Percentiles rank a stretch among this genome's conserved stretches.
Conservation (phyloP, 2,113 vertebrate genomes). For the Vicugna pacos region DNA sequence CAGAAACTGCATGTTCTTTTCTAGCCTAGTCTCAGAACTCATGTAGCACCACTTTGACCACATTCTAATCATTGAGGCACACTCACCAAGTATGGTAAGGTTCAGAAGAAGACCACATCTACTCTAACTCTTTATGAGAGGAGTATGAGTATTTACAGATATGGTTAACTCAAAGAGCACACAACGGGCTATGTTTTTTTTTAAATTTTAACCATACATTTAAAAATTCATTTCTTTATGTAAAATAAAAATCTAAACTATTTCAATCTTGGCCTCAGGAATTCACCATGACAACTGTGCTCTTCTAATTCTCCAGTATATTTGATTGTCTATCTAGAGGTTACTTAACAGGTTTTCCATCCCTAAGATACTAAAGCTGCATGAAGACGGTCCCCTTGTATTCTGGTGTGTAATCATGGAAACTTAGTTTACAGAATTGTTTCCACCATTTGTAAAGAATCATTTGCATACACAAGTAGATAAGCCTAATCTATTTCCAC, state of each 20-base stretch:
- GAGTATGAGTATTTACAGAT: background rate
- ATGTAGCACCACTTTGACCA: background rate
- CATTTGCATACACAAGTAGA: background rate
- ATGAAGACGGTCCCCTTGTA: background rate
- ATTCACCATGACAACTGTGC: background rate
- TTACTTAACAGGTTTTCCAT: background rate
- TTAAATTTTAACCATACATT: background rate
- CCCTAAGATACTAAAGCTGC: background rate
- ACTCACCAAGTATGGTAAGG: fast-evolving
- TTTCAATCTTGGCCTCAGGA: background rate
- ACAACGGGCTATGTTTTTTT: background rate
- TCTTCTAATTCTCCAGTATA: background rate
- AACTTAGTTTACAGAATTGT: background rate
- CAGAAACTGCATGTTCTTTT: background rate
- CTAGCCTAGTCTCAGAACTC: background rate
- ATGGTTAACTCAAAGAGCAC: background rate
- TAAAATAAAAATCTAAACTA: background rate
- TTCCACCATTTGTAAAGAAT: background rate
- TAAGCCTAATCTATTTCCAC: background rate
- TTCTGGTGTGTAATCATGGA: background rate
- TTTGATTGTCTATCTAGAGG: background rate
- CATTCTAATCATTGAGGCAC: background rate
- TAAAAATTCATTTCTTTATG: background rate
- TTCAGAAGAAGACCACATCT: background rate
- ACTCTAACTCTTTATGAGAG: background rate